Evolutionary conservation across 2,888 invertebrate genomes (phyloP), one percentile per base, ranked within the genome.

Genomic region (Drosophila borborema): DNA sequence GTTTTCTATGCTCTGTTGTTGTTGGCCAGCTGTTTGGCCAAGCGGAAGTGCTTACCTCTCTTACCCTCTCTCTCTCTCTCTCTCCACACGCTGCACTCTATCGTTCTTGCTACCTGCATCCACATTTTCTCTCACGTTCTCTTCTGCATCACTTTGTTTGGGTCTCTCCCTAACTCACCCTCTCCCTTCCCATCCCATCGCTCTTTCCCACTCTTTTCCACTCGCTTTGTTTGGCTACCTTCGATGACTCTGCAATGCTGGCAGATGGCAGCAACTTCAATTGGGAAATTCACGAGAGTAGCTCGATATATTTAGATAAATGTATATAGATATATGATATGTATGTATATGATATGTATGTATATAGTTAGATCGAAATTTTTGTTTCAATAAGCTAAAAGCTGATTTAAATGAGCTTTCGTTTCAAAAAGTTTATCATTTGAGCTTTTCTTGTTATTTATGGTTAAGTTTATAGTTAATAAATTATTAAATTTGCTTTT

Each of bases 181-280:
- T n/a, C 31, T 20, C 14, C 23, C 23, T 23, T 23, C 4, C 23
- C 23, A 23, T 53, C 14, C 38, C 10, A 14, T 31, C 18, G n/a
- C 43, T 23, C 23, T 9, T 23, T 40, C 46, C 6, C 20, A 0
- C 38, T 59, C 20, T 54, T n/a, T 53, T 28, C 36, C 28, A 55
- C 10, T 60, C 40, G 34, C 68, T 67, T 62, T 74, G 74, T 63
- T 74, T 43, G 28, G 41, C 38, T 61, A 56, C 74, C 74, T 78
- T 78, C 65, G 74, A 71, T 64, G 63, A 64, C 53, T 64, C 61
- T 46, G 56, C 45, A 43, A n/a, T 28, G 28, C 46, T 43, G 67
- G 41, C 77, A 77, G 80, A 67, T 77, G 80, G 63, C 71, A 70
- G 7, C 43, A 64, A 80, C 80, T 67, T 74, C 66, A 74, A 66